A percentile compares a stretch with the other conserved stretches of the same genome.
Evolutionary conservation across 2,888 invertebrate genomes (phyloP).

Genomic region (Athalia rosae): DNA sequence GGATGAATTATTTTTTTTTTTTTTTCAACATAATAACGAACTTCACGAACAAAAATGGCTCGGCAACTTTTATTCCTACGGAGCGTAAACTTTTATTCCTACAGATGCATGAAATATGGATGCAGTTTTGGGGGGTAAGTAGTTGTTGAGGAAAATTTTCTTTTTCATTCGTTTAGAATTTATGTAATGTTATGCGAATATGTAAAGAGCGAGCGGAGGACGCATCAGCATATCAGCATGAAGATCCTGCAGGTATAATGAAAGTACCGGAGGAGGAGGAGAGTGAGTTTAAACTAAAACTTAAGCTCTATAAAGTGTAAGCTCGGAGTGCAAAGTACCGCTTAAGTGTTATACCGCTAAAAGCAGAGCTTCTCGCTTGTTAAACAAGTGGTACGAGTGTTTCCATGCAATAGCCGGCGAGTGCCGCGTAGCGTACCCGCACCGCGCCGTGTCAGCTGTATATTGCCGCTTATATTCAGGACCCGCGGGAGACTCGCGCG

Average conservation of each 20-base stretch:
- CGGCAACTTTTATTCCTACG: no score
- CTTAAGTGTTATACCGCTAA: slow-evolving; percentile 36
- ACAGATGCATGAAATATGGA: slow-evolving; percentile 24
- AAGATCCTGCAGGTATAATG: no score
- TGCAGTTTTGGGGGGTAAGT: background rate
- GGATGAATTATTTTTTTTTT: no score
- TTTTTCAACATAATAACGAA: no score
- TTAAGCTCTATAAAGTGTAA: slow-evolving; percentile 43
- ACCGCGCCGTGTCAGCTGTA: background rate
- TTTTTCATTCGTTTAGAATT: no score
- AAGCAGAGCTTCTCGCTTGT: slow-evolving; percentile 26
- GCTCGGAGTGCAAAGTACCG: slow-evolving; percentile 37
- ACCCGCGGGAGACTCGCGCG: slow-evolving; percentile 22
- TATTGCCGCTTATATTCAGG: slow-evolving; percentile 16
- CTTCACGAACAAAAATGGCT: no score
- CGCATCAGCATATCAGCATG: no score
- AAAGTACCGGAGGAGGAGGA: background rate
- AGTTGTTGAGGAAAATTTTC: background rate
- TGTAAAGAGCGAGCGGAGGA: background rate
- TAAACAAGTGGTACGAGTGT: slow-evolving; percentile 1
- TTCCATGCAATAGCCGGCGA: no score
- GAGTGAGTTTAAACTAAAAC: slow-evolving; percentile 35
- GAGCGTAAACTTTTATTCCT: background rate
- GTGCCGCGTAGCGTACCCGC: no score
- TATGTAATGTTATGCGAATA: no score